phyloP scores from a whole-genome alignment of 2,113 vertebrate genomes.

The Sturnus vulgaris region DNA sequence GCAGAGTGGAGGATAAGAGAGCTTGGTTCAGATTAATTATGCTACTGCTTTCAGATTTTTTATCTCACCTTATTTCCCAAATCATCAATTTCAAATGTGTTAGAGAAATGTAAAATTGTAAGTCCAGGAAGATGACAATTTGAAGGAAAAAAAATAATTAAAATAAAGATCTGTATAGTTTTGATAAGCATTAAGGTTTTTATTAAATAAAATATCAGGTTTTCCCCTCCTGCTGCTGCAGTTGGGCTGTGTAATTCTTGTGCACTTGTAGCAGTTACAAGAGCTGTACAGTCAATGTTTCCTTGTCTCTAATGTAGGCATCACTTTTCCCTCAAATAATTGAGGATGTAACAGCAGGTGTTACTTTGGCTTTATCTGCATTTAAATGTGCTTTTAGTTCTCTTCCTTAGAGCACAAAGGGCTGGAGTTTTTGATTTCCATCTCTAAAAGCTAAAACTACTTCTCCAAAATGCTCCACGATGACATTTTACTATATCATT shows the following conservation, averaged over 20 bases:
- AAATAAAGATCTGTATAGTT: background rate
- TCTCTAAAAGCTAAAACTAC: slow-evolving; percentile 20
- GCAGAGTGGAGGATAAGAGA: background rate
- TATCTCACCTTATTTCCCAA: background rate
- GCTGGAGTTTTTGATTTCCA: background rate
- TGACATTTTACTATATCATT: slow-evolving; percentile 1
- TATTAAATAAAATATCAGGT: background rate
- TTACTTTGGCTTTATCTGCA: slow-evolving; percentile 16
- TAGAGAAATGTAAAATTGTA: background rate
- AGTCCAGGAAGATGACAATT: background rate
- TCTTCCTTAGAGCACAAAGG: background rate
- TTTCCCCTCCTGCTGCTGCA: background rate
- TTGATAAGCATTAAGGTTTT: background rate
- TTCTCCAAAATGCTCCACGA: background rate
- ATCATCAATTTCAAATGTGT: background rate
- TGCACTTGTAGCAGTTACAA: background rate
- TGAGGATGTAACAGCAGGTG: slow-evolving; percentile 16
- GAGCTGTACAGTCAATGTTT: background rate
- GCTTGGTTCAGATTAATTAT: background rate
- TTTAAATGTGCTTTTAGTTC: slow-evolving; percentile 30
- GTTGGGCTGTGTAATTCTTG: background rate
- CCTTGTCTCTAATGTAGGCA: slow-evolving; percentile 5
- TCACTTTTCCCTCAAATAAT: background rate
- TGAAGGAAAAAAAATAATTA: background rate
- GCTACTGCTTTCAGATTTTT: background rate